These are phyloP conservation scores for Trissolcus japonicus DNA, from an alignment of 2,888 invertebrate species.

Conservation along the genomic window DNA sequence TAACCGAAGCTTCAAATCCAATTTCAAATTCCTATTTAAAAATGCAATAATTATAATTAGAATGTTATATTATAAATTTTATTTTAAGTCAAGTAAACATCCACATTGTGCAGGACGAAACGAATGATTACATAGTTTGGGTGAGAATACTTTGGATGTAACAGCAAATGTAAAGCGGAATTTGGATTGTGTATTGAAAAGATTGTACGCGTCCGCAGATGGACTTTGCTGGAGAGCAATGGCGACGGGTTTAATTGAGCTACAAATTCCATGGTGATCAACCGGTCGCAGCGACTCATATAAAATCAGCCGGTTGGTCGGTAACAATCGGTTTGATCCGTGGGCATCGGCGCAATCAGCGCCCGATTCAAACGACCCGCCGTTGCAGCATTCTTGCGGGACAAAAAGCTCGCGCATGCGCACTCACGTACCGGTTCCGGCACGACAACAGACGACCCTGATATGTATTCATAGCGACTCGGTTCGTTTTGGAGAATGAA, in stretches of 20 bases:
- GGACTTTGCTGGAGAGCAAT: constrained; percentile 50
- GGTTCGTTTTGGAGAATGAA: constrained; percentile 56
- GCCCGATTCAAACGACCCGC: constrained; percentile 74
- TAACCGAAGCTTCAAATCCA: not conserved
- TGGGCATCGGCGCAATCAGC: constrained; percentile 67
- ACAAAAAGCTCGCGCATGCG: constrained; percentile 73
- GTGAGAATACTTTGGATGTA: constrained; percentile 40
- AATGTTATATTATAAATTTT: not conserved
- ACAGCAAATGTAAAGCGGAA: constrained; percentile 48
- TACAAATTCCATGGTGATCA: constrained; percentile 75
- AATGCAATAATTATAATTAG: too few relatives aligned
- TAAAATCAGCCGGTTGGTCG: constrained; percentile 68
- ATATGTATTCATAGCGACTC: constrained; percentile 66
- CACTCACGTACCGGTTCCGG: constrained; percentile 67
- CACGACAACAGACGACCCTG: constrained; percentile 57
- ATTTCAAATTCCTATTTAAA: not conserved
- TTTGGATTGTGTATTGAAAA: constrained; percentile 52
- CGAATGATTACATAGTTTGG: constrained; percentile 47
- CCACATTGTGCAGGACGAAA: not conserved
- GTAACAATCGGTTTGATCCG: constrained; percentile 68
- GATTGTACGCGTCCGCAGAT: constrained; percentile 41
- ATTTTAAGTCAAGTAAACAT: not conserved
- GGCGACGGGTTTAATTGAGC: constrained; percentile 73
- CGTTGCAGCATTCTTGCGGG: constrained; percentile 69
- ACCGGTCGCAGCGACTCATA: constrained; percentile 72